Evolutionary conservation across 2,113 vertebrate genomes (phyloP), one percentile per base, ranked within the genome.

Genomic region (Rhizomys pruinosus): DNA sequence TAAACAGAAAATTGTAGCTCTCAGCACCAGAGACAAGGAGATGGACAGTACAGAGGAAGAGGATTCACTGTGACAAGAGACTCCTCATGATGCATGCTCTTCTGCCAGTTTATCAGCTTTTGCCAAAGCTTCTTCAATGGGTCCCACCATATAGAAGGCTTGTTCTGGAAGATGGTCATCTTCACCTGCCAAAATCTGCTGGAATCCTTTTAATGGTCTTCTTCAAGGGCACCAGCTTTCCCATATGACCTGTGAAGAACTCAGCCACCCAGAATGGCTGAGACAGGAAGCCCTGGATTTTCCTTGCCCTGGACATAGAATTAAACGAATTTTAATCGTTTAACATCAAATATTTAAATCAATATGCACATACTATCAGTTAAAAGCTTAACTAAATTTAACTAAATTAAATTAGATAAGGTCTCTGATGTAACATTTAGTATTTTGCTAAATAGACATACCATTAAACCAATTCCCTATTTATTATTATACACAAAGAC

Each of bases 181-280:
- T n/a, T 97, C 96, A 99, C 99, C 99, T 77, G 66, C 97, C 85
- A 99, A 98, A 97, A 99, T 99, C 96, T 98, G 97, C 97, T 99
- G 96, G 97, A 99, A 99, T 96, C 99, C 99, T 93, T 98, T 98
- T n/a, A 96, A 98, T 98, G 78, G 99, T 99, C 88, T 99, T 99
- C 87, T 99, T 99, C 19, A 99, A 98, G 0, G 99, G 99, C 89
- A 99, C 99, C 96, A 99, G 97, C 85, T 99, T 99, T 94, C 99
- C 99, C 98, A 98, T 27, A 86, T 99, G 99, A 77, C 99, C 99
- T 0, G 99, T 99, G 97, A 99, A 99, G 61, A 99, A 99, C 97
- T 99, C 99, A 1, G 99, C 99, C 96, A 99, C 99, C 97, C 99
- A 99, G 99, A 99, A 99, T 93, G 99, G 99, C 98, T 99, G 99